Percentiles rank a stretch among this genome's conserved stretches.
These are phyloP conservation scores for Anas bernieri DNA, from an alignment of 2,797 vertebrate genomes.

Conservation along the genomic window DNA sequence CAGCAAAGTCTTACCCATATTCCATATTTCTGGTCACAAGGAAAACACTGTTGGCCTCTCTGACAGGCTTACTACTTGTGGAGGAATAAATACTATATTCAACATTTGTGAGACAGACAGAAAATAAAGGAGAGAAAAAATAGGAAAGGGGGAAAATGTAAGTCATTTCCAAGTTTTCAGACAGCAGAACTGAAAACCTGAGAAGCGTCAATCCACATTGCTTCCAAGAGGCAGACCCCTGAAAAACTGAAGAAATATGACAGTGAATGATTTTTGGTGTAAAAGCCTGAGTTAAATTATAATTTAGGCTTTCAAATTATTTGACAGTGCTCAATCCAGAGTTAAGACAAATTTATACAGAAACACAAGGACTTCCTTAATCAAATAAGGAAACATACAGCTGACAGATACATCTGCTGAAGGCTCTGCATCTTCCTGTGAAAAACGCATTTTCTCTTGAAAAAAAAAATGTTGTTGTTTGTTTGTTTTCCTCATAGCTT, in stretches of 20 bases:
- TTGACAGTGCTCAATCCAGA: accelerated
- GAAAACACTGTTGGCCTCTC: neutral
- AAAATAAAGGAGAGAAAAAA: neutral
- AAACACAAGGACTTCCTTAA: neutral
- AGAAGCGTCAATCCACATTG: neutral
- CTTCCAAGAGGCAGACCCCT: neutral
- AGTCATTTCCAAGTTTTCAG: neutral
- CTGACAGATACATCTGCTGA: neutral
- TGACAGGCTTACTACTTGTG: neutral
- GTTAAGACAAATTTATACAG: neutral
- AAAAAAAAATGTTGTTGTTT: neutral
- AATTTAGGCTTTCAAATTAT: neutral
- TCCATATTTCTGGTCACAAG: neutral
- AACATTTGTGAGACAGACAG: neutral
- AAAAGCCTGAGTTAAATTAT: neutral
- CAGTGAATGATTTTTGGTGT: neutral
- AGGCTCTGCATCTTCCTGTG: neutral
- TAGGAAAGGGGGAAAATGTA: neutral
- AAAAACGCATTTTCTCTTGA: neutral
- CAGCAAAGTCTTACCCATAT: neutral
- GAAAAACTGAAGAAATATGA: neutral
- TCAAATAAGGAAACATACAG: neutral
- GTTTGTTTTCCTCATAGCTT: neutral
- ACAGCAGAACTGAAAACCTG: neutral
- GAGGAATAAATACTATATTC: neutral